Conservation (phyloP, 2,888 invertebrate genomes). For the Buathra laborator region DNA sequence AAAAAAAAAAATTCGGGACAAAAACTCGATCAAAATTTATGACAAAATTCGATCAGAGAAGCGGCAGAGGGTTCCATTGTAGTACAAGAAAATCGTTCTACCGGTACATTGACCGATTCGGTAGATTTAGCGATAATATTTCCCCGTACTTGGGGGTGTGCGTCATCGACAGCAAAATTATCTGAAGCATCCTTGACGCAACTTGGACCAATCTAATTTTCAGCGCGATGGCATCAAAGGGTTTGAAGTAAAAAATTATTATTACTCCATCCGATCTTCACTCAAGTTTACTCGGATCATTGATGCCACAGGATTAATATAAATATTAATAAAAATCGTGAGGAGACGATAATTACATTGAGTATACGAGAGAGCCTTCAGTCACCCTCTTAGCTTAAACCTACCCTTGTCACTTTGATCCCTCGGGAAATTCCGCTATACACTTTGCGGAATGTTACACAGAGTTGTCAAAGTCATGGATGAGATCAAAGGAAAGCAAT, state of each 20-base stretch:
- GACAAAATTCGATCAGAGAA: too few species aligned
- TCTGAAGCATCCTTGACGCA: not conserved
- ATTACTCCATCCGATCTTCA: not conserved
- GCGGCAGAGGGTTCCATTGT: too few species aligned
- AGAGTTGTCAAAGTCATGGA: not conserved
- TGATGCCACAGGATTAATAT: constrained; percentile 39
- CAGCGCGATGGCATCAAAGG: constrained; percentile 45
- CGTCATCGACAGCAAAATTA: not conserved
- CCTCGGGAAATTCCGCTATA: not conserved
- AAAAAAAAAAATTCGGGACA: too few species aligned
- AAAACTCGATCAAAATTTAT: too few species aligned
- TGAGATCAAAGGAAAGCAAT: not conserved
- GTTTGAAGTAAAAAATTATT: not conserved
- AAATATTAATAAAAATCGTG: constrained; percentile 56
- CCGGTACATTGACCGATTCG: not conserved
- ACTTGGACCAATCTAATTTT: constrained; percentile 13
- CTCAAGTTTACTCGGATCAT: constrained; percentile 9
- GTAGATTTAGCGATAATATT: not conserved
- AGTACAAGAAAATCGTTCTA: not conserved
- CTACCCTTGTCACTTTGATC: constrained; percentile 47
- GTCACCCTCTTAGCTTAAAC: not conserved
- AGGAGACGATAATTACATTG: constrained; percentile 46
- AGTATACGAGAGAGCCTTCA: not conserved
- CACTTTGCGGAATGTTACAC: not conserved
- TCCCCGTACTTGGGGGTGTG: not conserved